A percentile compares a stretch with the other conserved stretches of the same genome.
These are phyloP conservation scores for Phthorimaea operculella DNA, from an alignment of 1,140 invertebrate species.

Conservation along the genomic window DNA sequence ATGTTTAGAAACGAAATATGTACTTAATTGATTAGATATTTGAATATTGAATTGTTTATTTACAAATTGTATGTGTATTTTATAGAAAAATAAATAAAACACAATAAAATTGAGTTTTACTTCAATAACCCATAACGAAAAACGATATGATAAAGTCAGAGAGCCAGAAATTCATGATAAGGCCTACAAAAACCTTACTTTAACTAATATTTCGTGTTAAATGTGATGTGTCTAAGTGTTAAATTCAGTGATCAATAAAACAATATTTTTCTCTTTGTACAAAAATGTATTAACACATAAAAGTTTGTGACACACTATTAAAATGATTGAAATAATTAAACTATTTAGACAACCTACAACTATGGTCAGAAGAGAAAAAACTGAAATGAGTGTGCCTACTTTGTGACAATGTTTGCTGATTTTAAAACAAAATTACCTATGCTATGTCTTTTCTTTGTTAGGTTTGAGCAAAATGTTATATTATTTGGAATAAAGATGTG, in stretches of 20 bases:
- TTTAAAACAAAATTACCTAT: too few species aligned
- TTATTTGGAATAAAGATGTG: background rate
- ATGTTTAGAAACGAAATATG: slow-evolving; percentile 44
- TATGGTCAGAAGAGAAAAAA: background rate
- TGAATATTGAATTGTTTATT: slow-evolving; percentile 65
- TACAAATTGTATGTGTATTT: slow-evolving; percentile 67
- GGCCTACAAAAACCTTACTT: too few species aligned
- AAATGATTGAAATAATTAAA: too few species aligned
- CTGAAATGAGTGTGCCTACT: background rate
- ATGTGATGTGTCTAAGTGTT: too few species aligned
- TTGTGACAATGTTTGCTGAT: background rate
- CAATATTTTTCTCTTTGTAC: background rate
- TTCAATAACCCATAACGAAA: background rate
- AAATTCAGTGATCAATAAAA: background rate
- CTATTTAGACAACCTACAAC: too few species aligned
- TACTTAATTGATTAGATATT: slow-evolving; percentile 59
- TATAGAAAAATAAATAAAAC: slow-evolving; percentile 62
- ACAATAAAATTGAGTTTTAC: slow-evolving; percentile 1
- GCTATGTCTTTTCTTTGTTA: too few species aligned
- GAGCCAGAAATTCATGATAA: too few species aligned
- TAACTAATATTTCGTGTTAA: too few species aligned
- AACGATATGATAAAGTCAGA: too few species aligned
- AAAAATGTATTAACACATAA: slow-evolving; percentile 7
- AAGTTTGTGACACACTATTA: slow-evolving; percentile 1
- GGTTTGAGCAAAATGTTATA: too few species aligned